A percentile compares a stretch with the other conserved stretches of the same genome.
Evolutionary conservation across 2,888 invertebrate species (phyloP).

Genomic region (Argyra leucocephala): DNA sequence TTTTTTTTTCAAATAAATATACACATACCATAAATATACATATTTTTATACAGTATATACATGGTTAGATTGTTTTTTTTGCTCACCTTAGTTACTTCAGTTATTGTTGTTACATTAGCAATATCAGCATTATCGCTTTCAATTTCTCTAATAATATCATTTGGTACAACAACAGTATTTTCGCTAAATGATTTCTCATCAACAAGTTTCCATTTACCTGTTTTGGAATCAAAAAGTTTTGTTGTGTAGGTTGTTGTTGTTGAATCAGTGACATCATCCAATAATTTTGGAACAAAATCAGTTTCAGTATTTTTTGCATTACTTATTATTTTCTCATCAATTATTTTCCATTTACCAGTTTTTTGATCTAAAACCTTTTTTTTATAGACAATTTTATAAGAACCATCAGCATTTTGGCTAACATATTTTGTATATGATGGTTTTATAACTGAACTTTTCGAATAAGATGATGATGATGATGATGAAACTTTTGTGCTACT

Average conservation of each 20-base stretch:
- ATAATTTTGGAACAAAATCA: conserved; percentile 41
- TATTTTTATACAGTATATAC: background rate
- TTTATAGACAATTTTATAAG: conserved; percentile 41
- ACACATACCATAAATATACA: background rate
- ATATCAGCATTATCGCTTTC: conserved; percentile 45
- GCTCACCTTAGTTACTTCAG: conserved; percentile 44
- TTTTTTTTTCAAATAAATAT: background rate
- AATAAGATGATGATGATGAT: background rate
- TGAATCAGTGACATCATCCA: conserved; percentile 43
- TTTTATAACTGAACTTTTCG: conserved; percentile 13
- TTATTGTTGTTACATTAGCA: conserved; percentile 44
- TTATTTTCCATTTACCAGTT: conserved; percentile 42
- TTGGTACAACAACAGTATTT: conserved; percentile 40
- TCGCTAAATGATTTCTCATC: conserved; percentile 44
- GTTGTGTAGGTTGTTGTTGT: conserved; percentile 44
- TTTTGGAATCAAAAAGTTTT: conserved; percentile 42
- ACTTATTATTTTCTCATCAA: conserved; percentile 48
- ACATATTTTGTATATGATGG: conserved; percentile 42
- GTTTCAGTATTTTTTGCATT: conserved; percentile 33
- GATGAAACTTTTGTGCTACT: background rate
- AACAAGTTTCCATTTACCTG: conserved; percentile 42
- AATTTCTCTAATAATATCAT: conserved; percentile 43
- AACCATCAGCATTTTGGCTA: conserved; percentile 41
- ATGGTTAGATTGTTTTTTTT: background rate
- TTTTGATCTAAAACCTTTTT: conserved; percentile 42